Base-by-base conservation (phyloP, 2,113 vertebrate species). In the Pollimyrus isidori region DNA sequence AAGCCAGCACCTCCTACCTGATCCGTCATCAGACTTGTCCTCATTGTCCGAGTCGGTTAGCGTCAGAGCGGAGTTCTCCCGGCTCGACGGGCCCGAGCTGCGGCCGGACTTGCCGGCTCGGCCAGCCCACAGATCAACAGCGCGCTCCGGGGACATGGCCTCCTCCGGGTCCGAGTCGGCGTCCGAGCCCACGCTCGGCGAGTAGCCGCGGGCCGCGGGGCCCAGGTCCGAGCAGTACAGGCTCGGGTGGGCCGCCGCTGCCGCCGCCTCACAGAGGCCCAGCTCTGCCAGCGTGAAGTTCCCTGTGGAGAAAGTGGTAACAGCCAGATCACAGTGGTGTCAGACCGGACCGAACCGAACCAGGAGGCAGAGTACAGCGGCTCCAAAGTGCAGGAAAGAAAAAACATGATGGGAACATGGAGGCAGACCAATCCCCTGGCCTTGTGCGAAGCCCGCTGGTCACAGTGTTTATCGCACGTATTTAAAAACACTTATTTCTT, bases 21-120 rank as follows among this genome's bases (percentile, higher is more conserved):
- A 97, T 85, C 97, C 97, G 58, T 98, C 96, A 23, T 97, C 97
- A 0, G 96, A 97, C 93, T 97, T 97, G 83, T 97, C 96, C 1
- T 98, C 97, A 42, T 97, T 97, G 93, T 98, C 97, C 1, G 97
- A 98, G 92, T 98, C 97, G 0, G 97, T 98, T 84, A 98, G 94
- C 0, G 97, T 98, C 80, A 98, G 96, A 0, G 96, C 97, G 0
- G 97, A 98, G 92, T 98, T 97, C 89, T 97, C 96, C 0, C 97
- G 96, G 90, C 97, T 97, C 23, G 97, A 97, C 9, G 97, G 95
- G 10, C 97, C 96, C 0, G 97, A 98, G 87, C 97, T 97, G 65
- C 96, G 93, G 86, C 95, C 93, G 90, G 97, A 97, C 87, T 97
- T 97, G 87, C 96, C 94, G 26, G 95, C 95, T 89, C 89, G 90